These are phyloP conservation scores for Neopipo cinnamomea DNA, from an alignment of 2,113 vertebrate species.

Conservation along the genomic window DNA sequence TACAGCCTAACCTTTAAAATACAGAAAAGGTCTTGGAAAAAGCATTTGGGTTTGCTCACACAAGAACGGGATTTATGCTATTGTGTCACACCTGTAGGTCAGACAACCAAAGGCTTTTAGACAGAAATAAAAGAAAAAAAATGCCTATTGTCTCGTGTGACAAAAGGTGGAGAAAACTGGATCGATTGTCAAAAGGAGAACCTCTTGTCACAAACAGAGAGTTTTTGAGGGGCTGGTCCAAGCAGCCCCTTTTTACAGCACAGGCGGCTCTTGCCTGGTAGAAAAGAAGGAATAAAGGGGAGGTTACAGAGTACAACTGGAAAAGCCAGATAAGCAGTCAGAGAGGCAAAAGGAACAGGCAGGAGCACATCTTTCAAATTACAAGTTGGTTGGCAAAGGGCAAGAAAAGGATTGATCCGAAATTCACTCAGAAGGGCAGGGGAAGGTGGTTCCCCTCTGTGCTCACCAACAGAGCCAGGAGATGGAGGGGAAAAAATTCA, in stretches of 20 bases:
- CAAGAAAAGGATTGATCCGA: background rate
- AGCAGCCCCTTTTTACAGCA: background rate
- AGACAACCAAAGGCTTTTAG: background rate
- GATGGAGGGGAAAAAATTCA: background rate
- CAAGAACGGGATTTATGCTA: background rate
- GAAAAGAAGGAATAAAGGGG: background rate
- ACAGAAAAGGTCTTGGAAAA: background rate
- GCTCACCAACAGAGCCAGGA: background rate
- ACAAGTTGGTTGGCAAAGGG: background rate
- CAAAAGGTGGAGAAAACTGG: background rate
- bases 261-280: background rate
- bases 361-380: background rate
- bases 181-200: background rate
- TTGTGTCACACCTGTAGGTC: background rate
- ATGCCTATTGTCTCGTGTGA: accelerated
- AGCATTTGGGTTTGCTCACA: background rate
- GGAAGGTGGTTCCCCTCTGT: background rate
- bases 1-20: background rate
- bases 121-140: background rate
- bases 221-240: background rate
- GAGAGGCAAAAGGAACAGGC: background rate
- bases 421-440: background rate
- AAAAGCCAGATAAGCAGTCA: background rate
- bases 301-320: background rate
- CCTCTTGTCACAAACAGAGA: background rate